Conservation (phyloP, 2,797 vertebrate genomes). For the Eulemur coronatus region DNA sequence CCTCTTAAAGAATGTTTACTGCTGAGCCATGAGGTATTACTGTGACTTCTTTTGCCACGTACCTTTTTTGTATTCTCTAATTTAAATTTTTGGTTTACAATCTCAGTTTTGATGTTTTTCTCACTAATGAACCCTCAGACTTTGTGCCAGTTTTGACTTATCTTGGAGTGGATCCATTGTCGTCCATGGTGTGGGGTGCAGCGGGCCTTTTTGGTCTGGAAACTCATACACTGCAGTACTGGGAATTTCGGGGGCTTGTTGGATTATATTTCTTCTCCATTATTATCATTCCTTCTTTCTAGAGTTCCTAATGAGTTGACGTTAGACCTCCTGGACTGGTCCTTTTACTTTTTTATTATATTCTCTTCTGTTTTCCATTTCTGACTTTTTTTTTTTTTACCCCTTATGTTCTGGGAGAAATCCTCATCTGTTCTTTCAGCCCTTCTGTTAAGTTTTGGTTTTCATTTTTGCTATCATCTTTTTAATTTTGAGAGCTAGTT, state of each 20-base stretch:
- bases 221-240: neutral
- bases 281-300: neutral
- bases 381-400: no score
- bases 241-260: neutral
- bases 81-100: neutral
- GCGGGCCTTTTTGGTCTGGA: neutral
- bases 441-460: neutral
- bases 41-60: neutral
- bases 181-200: neutral
- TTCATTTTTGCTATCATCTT: neutral
- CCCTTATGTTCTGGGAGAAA: neutral
- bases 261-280: neutral
- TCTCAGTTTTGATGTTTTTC: neutral
- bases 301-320: neutral
- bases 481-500: neutral
- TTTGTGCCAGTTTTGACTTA: neutral
- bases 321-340: neutral
- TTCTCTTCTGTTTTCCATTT: neutral
- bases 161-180: neutral
- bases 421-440: neutral
- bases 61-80: neutral
- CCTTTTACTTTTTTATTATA: neutral
- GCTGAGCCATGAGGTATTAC: neutral
- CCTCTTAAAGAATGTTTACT: neutral
- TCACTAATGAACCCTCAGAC: neutral